These are phyloP conservation scores for Stegana nigrithorax DNA, from an alignment of 2,888 invertebrate genomes.

Conservation along the genomic window DNA sequence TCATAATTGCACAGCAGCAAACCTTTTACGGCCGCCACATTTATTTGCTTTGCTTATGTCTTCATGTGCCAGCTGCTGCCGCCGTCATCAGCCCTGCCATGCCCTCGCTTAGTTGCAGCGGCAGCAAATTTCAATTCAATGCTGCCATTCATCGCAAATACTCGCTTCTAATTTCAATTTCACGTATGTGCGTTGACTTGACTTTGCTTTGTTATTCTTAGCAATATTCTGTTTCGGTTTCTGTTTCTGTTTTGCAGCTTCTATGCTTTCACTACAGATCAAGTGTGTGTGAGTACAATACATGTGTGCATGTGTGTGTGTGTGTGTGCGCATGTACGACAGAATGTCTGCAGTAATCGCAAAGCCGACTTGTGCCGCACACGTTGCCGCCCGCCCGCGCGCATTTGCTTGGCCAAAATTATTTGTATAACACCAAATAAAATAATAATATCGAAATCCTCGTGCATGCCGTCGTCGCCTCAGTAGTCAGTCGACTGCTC, in stretches of 20 bases:
- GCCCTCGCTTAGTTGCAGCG: no score
- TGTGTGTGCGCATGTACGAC: slow-evolving; percentile 2
- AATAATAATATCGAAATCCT: slow-evolving; percentile 17
- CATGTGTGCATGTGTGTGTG: not conserved
- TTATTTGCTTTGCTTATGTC: no score
- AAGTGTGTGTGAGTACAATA: no score
- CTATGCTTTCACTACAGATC: not conserved
- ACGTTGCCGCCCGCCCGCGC: not conserved
- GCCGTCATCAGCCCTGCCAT: no score
- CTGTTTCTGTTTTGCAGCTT: not conserved
- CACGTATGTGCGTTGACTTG: no score
- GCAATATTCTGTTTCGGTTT: slow-evolving; percentile 4
- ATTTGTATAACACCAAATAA: slow-evolving; percentile 20
- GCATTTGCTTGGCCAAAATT: slow-evolving; percentile 36
- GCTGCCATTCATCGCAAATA: not conserved
- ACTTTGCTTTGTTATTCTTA: no score
- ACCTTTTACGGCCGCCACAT: no score
- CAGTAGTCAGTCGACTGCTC: not conserved
- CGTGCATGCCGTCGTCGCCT: no score
- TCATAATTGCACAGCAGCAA: no score
- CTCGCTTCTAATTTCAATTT: no score
- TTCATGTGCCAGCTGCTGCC: no score
- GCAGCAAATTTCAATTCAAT: not conserved
- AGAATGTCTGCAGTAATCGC: slow-evolving; percentile 21
- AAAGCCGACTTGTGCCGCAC: not conserved